phyloP scores from a whole-genome alignment of 2,113 vertebrate species.

The Melanostigma gelatinosum region DNA sequence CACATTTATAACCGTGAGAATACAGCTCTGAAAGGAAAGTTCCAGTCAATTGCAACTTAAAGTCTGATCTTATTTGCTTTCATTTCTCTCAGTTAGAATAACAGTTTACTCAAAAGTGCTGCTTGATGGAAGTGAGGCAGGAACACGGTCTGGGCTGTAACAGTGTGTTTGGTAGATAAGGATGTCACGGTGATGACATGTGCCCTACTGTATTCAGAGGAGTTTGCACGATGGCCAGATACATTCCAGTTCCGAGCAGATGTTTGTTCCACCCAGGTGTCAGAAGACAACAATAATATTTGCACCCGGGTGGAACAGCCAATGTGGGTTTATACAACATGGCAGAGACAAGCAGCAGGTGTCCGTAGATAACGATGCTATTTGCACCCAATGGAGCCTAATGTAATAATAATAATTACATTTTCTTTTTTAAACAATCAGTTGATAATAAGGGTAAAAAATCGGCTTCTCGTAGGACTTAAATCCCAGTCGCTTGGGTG shows the following conservation, averaged over 20 bases:
- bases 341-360: not conserved
- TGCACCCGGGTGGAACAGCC: not conserved
- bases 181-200: not conserved
- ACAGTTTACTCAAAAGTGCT: too few species aligned
- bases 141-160: not conserved
- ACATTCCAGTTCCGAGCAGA: not conserved
- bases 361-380: not conserved
- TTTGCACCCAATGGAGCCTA: not conserved
- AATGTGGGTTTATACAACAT: not conserved
- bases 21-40: not conserved
- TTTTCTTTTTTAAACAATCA: too few species aligned
- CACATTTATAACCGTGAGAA: not conserved
- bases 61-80: not conserved
- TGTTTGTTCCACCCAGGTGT: not conserved
- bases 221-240: not conserved
- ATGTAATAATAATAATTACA: not conserved
- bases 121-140: not conserved
- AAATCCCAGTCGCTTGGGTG: too few species aligned
- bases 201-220: too few species aligned
- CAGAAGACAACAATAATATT: not conserved
- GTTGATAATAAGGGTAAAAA: too few species aligned
- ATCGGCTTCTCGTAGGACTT: too few species aligned
- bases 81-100: not conserved
- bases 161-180: not conserved
- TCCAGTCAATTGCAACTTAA: not conserved